A percentile compares a stretch with the other conserved stretches of the same genome.
phyloP scores from a whole-genome alignment of 2,797 vertebrate genomes.

The Heteromormyrus szaboi region DNA sequence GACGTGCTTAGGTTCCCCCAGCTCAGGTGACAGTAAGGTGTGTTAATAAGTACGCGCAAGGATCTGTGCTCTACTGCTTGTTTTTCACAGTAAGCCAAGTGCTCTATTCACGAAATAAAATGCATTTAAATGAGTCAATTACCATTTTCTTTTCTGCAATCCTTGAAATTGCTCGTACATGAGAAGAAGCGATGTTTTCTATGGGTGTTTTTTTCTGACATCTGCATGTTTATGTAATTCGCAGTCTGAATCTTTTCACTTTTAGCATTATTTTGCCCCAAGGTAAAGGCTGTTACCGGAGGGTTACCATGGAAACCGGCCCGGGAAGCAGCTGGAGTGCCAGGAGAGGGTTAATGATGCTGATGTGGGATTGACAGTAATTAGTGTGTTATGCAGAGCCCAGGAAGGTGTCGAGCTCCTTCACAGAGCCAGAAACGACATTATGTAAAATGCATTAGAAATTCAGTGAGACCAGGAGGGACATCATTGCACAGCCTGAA shows the following conservation, averaged over 20 bases:
- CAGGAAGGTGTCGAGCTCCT: background rate
- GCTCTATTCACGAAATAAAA: background rate
- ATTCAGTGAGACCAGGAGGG: background rate
- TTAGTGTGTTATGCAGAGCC: background rate
- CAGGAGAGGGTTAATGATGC: background rate
- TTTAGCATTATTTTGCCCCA: background rate
- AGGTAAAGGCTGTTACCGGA: slow-evolving; percentile 15
- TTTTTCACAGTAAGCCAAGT: background rate
- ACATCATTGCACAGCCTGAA: background rate
- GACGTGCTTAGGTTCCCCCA: background rate
- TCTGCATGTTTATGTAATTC: background rate
- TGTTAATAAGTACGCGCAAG: background rate
- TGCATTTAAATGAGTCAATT: background rate
- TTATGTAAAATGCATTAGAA: background rate
- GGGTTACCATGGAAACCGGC: slow-evolving; percentile 23
- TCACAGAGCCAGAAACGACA: background rate
- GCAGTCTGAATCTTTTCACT: background rate
- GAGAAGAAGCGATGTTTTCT: background rate
- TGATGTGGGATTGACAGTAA: slow-evolving; percentile 10
- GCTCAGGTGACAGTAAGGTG: background rate
- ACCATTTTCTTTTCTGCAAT: background rate
- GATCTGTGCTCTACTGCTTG: background rate
- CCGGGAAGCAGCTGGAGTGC: background rate
- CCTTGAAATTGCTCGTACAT: background rate
- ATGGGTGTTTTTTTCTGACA: background rate